Percentiles rank a stretch among this genome's conserved stretches.
These are phyloP conservation scores for Drosophila rellima DNA, from an alignment of 2,888 invertebrate species.

Conservation along the genomic window DNA sequence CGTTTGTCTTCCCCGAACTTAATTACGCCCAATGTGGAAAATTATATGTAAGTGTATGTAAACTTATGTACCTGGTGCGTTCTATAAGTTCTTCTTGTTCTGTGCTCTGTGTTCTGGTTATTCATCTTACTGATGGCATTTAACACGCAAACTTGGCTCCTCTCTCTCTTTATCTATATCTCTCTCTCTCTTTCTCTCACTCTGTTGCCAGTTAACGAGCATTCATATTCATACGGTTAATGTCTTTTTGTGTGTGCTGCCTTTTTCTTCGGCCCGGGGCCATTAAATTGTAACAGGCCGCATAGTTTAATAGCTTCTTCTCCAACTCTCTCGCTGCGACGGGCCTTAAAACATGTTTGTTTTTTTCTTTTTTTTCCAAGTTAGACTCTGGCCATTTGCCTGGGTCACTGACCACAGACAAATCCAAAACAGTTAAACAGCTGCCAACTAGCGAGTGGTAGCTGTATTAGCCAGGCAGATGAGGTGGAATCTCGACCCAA, in stretches of 20 bases:
- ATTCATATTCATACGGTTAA: constrained; percentile 70
- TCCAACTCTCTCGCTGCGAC: constrained; percentile 12
- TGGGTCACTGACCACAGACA: constrained; percentile 80
- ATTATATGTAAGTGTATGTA: constrained; percentile 28
- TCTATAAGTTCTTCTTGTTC: constrained; percentile 38
- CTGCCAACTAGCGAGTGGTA: constrained; percentile 29
- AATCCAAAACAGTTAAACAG: constrained; percentile 70
- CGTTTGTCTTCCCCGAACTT: constrained; percentile 36
- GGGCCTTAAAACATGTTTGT: constrained; percentile 67
- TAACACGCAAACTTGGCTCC: constrained; percentile 59
- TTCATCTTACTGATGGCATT: constrained; percentile 50
- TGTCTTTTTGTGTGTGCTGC: constrained; percentile 52
- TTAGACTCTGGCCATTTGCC: constrained; percentile 14
- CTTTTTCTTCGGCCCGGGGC: constrained; percentile 12
- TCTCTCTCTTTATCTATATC: not conserved
- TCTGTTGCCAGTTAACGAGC: constrained; percentile 57
- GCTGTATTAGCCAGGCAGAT: constrained; percentile 17
- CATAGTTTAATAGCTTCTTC: constrained; percentile 38
- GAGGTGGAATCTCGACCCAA: constrained; percentile 8
- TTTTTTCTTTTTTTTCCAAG: constrained; percentile 19
- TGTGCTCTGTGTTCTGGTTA: constrained; percentile 18
- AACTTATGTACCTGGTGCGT: constrained; percentile 33
- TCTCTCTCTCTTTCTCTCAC: not conserved
- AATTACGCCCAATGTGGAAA: constrained; percentile 62
- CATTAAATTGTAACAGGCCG: constrained; percentile 60